Base-by-base conservation (phyloP, 2,797 vertebrate genomes). In the Chloroceryle inda region DNA sequence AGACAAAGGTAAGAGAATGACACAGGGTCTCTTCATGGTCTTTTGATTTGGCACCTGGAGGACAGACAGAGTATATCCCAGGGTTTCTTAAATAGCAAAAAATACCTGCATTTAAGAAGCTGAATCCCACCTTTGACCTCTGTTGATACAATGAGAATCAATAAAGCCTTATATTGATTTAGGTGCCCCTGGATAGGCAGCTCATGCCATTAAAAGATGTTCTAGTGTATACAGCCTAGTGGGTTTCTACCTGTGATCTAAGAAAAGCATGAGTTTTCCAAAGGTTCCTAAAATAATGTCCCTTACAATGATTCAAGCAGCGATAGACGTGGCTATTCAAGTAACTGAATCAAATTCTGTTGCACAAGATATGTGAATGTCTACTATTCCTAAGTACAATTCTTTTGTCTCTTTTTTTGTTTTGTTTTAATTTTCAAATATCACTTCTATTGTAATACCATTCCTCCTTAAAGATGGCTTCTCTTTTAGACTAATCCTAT, bases 401-500 rank as follows among this genome's bases (percentile, higher is more conserved):
- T 14, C 0, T 5, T 17, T 79, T 71, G 5, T 42, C 3, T 4
- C 10, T 29, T 35, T 76, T 44, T 17, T 21, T 6, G 10, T 15
- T 50, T 47, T 47, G 22, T 47, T 47, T 47, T 2, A 45, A 11
- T 47, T 47, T 47, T 23, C 21, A 55, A 53, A 35, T 33, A 2
- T 11, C 0, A 1, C 59, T 67, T 86, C 55, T 66, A 27, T 44
- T 63, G 2, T 52, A 73, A 63, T 27, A 5, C 0, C 69, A 27
- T 66, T 80, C 13, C 5, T 79, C 14, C 23, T 11, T 5, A 71
- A 8, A 40, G 11, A 62, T 74, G 71, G 2, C 2, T 44, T 80
- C 9, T 66, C 11, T 66, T 91, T 73, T 91, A 9, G 40, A 52
- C 19, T 47, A 45, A 45, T 53, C 20, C 5, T 79, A 5, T 2